phyloP scores from a whole-genome alignment of 1,140 invertebrate species.

The Chironomus striatipennis region DNA sequence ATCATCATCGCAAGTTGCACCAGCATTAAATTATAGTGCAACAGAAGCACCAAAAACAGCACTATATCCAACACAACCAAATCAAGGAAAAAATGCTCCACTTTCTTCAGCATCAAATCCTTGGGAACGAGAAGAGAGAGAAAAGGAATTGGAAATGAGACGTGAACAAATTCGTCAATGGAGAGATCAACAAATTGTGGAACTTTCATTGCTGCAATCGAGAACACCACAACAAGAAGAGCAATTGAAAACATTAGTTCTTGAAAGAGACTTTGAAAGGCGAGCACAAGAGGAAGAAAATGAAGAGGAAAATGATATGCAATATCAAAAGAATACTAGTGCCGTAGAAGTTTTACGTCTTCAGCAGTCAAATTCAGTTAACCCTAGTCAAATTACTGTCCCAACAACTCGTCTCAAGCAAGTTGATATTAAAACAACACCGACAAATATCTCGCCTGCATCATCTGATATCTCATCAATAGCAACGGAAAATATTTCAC shows the following conservation, averaged over 20 bases:
- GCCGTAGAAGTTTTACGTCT: slow-evolving; percentile 35
- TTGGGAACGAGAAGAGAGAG: slow-evolving; percentile 82
- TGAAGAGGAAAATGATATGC: slow-evolving; percentile 67
- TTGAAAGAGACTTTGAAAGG: slow-evolving; percentile 82
- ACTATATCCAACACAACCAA: slow-evolving; percentile 50
- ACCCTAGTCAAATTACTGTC: slow-evolving; percentile 35
- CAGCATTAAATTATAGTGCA: slow-evolving; percentile 46
- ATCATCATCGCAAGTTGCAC: slow-evolving; percentile 26
- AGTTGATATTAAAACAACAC: slow-evolving; percentile 36
- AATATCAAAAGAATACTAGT: slow-evolving; percentile 39
- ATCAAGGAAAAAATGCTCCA: slow-evolving; percentile 30
- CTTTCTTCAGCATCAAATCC: slow-evolving; percentile 68
- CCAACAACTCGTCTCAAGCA: slow-evolving; percentile 36
- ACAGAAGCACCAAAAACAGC: slow-evolving; percentile 66
- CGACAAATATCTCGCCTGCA: slow-evolving; percentile 24
- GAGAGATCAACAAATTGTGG: slow-evolving; percentile 77
- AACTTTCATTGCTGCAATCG: slow-evolving; percentile 57
- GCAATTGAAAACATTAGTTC: slow-evolving; percentile 68
- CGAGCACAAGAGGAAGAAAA: slow-evolving; percentile 67
- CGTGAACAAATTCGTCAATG: slow-evolving; percentile 44
- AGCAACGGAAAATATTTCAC: slow-evolving; percentile 12
- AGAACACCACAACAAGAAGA: slow-evolving; percentile 75
- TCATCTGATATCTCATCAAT: not conserved
- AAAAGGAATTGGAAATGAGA: slow-evolving; percentile 51
- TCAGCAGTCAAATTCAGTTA: slow-evolving; percentile 24